Percentiles rank a stretch among this genome's conserved stretches.
Evolutionary conservation across 2,113 vertebrate genomes (phyloP).

Genomic region (Oreochromis spilurus): DNA sequence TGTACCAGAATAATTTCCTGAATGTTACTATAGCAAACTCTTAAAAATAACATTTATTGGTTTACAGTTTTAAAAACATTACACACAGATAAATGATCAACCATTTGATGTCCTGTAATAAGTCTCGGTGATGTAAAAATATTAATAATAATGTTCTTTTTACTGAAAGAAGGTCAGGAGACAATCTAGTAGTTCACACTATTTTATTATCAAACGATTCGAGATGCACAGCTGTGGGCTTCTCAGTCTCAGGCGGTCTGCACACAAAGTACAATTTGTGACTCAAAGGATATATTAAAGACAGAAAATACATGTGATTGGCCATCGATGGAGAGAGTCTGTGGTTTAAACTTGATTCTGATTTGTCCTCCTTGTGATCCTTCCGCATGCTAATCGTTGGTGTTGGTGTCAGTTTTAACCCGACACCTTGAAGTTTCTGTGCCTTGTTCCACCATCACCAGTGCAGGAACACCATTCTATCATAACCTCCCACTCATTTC

Average conservation of each 20-base stretch:
- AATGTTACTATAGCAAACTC: not conserved
- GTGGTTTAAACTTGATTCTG: not conserved
- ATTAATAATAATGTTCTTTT: not conserved
- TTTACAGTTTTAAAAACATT: not conserved
- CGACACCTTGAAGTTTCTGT: not conserved
- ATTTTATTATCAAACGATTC: not conserved
- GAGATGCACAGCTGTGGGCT: not conserved
- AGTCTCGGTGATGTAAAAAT: not conserved
- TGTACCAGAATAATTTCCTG: not conserved
- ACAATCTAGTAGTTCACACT: not conserved
- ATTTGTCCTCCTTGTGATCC: not conserved
- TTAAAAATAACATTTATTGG: not conserved
- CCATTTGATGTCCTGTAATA: not conserved
- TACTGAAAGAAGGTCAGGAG: not conserved
- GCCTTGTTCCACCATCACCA: not conserved
- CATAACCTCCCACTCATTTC: not conserved
- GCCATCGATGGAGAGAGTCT: not conserved
- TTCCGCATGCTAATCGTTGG: fast-evolving
- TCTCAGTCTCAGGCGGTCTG: too few species aligned
- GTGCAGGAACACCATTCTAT: not conserved
- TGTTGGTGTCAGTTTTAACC: not conserved
- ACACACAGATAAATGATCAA: not conserved
- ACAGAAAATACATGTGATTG: not conserved
- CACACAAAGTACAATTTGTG: not conserved
- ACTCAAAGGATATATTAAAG: not conserved